Base-by-base conservation (phyloP, 2,888 invertebrate genomes). In the Gryllus longicercus region DNA sequence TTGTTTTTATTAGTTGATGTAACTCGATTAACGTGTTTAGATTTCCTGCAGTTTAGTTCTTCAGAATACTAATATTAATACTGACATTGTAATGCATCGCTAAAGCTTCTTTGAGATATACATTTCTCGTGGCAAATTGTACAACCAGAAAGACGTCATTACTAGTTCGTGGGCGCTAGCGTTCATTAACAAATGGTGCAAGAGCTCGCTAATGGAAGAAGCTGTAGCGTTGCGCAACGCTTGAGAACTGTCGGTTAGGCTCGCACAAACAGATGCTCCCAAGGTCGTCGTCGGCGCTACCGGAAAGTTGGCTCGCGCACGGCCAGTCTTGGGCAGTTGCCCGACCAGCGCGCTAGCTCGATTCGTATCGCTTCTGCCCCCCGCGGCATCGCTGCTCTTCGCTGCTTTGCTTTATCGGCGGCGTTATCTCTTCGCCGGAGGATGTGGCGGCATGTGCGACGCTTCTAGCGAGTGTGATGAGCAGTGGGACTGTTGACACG, bases 241-340 rank as follows among this genome's bases (percentile, higher is more conserved):
- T 63, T 63, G 63, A 63, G n/a, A 63, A 63, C 63, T n/a, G 16
- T 8, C 63, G 16, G n/a, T 5, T n/a, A 14, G 63, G 12, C 14
- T 14, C 63, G 63, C 63, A n/a, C 63, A 18, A 18, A 63, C 63
- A 63, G 63, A 63, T 63, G 63, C 63, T 63, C 63, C n/a, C 63
- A 63, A 63, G 63, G 63, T 18, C 63, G 63, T 4, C 63, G 16
- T 4, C n/a, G 63, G 63, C 63, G 63, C 63, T n/a, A 63, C 63
- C 63, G 63, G 63, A 63, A 63, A 63, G 16, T 63, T 63, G 63
- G 63, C 63, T 63, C 63, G 63, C 63, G 14, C 63, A n/a, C n/a
- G 63, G 63, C n/a, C n/a, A 63, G 63, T 63, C 63, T 63, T 63
- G 63, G 63, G 63, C 63, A 63, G 63, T n/a, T 63, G 63, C 63